Base-by-base conservation (phyloP, 1,140 invertebrate genomes). In the Drosophila sp. region DNA sequence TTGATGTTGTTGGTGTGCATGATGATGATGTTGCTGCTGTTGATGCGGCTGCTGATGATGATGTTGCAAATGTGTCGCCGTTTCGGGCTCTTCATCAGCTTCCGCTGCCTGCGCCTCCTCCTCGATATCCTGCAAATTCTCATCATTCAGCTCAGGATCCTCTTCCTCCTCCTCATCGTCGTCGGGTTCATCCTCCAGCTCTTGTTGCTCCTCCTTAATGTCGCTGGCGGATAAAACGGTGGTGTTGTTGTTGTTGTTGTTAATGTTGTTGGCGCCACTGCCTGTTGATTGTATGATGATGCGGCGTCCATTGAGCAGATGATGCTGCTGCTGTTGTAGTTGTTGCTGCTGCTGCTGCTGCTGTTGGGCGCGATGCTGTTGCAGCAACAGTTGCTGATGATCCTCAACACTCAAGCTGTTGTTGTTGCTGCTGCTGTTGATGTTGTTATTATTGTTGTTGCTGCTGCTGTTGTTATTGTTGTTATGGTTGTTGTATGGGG, bases 41-140 rank as follows among this genome's bases (percentile, higher is more conserved):
- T 43, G 43, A 0, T 57, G 29, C 0, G 74, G 0, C 7, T 45
- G 43, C 0, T 46, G 54, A 0, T 53, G 38, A 5, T 70, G 72
- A 38, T 70, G 65, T 6, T 61, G 54, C 56, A 70, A 40, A 61
- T 74, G 79, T 6, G 64, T 29, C 6, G 81, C 72, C 4, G 66
- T 70, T 18, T 87, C 83, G 0, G 84, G 89, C 62, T 91, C 84
- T 40, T 91, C 90, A 21, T 91, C 90, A 13, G 82, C 86, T 72
- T 91, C 90, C 21, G 90, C 84, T 36, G 90, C 90, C 69, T 91
- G 90, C 14, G 82, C 90, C 69, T 91, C 90, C 57, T 91, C 89
- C 61, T 90, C 90, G 9, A 91, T 91, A 48, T 91, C 90, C 78
- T 91, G 90, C 13, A 91, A 53, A 50, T 91, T 91, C 56, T 91